These are phyloP conservation scores for Malurus splendens DNA, from an alignment of 2,797 vertebrate genomes.

Conservation along the genomic window DNA sequence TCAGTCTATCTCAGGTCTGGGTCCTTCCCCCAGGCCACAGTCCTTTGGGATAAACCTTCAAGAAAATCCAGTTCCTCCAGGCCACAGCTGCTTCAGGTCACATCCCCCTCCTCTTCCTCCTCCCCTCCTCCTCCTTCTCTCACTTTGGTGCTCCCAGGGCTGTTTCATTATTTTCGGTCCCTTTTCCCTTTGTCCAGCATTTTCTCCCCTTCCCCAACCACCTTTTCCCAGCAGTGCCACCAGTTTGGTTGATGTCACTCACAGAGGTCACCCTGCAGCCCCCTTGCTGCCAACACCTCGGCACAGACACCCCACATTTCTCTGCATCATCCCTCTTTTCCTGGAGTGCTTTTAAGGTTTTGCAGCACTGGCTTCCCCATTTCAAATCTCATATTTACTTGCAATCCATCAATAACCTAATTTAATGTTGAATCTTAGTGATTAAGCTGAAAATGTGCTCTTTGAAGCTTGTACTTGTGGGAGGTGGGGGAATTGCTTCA, in stretches of 20 bases:
- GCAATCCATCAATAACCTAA: conserved; percentile 1
- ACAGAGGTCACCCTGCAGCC: rapidly evolving
- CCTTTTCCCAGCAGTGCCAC: background rate
- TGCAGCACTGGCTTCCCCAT: background rate
- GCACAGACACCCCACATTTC: rapidly evolving
- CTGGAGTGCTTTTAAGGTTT: background rate
- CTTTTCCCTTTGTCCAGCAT: background rate
- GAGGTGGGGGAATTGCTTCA: background rate
- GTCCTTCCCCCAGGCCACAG: background rate
- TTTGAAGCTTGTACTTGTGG: background rate
- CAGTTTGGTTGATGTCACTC: background rate
- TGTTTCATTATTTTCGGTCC: background rate
- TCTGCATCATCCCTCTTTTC: background rate
- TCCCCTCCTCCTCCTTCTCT: background rate
- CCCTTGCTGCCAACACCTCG: background rate
- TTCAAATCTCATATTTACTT: background rate
- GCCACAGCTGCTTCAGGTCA: background rate
- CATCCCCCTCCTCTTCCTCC: background rate
- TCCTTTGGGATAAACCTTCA: background rate
- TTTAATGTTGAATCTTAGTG: background rate
- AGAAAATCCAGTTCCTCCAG: background rate
- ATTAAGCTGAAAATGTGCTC: background rate
- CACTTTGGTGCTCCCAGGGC: background rate
- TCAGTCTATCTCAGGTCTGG: rapidly evolving
- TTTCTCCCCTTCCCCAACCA: background rate